Evolutionary conservation across 2,113 vertebrate species (phyloP), one percentile per base, ranked within the genome.

Genomic region (Turnix velox): DNA sequence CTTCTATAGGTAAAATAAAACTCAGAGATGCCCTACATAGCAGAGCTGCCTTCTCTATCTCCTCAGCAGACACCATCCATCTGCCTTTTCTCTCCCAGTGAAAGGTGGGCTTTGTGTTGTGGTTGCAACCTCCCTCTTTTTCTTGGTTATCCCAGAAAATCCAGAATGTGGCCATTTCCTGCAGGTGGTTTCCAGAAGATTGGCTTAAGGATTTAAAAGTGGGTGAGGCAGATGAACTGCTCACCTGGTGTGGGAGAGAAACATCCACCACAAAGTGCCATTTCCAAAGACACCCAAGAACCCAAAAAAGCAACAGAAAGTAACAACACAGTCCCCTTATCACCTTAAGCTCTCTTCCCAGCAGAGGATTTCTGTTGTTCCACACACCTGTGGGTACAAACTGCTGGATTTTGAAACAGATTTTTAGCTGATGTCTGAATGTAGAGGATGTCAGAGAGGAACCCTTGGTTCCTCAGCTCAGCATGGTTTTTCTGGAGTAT

Each of bases 41-140:
- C 24, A 31, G 61, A 62, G 81, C 37, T 12, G 1, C 51, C 4
- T 2, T 18, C 52, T 10, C 31, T 2, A 0, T 27, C 35, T 24
- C 52, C 18, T 10, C 8, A 4, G 9, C 66, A 25, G 49, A 42
- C 62, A 17, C 43, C 8, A 0, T 4, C 87, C 37, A n/a, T 18
- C 84, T n/a, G 20, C 71, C 63, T n/a, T 33, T 31, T n/a, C 62
- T 40, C 11, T n/a, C n/a, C 25, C 23, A 11, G 22, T n/a, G 17
- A 14, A 61, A 33, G 46, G 10, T 20, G 27, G 8, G 1, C 20
- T 33, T 15, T 2, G 0, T 6, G 3, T 0, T 4, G 4, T 9
- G 6, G 7, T 27, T 49, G 13, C 7, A 37, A 19, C 11, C 54
- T 11, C 17, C 35, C 11, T 42, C 11, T n/a, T 65, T 33, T 23